A percentile compares a stretch with the other conserved stretches of the same genome.
Evolutionary conservation across 2,888 invertebrate genomes (phyloP).

Genomic region (Hololepta plana): DNA sequence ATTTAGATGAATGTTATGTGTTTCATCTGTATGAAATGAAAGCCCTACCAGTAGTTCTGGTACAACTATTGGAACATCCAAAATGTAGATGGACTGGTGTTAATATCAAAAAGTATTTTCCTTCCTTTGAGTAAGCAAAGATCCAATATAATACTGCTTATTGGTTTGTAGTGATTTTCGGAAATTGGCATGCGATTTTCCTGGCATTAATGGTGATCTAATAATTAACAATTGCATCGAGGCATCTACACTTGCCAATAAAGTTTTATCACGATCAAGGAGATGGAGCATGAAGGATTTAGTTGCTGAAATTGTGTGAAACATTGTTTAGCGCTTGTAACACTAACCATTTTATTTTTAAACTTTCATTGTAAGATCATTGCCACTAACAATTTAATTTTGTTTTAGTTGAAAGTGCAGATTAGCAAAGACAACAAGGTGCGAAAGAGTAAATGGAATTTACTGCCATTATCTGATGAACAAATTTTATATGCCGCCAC

Average conservation of each 20-base stretch:
- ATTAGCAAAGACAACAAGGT: slow-evolving; percentile 37
- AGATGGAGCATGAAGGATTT: slow-evolving; percentile 43
- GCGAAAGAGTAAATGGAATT: slow-evolving; percentile 40
- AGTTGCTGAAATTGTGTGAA: slow-evolving; percentile 32
- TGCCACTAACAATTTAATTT: background rate
- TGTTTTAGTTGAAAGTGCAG: slow-evolving; percentile 28
- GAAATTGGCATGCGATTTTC: slow-evolving; percentile 41
- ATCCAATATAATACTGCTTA: slow-evolving; percentile 4
- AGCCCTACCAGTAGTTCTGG: slow-evolving; percentile 36
- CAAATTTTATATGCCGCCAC: slow-evolving; percentile 43
- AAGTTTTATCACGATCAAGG: slow-evolving; percentile 28
- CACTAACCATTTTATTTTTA: background rate
- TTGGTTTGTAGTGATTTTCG: slow-evolving; percentile 34
- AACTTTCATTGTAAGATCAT: slow-evolving; percentile 1
- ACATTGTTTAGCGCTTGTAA: slow-evolving; percentile 3
- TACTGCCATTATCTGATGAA: slow-evolving; percentile 32
- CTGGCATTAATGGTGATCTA: slow-evolving; percentile 31
- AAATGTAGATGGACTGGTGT: slow-evolving; percentile 41
- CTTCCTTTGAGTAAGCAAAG: slow-evolving; percentile 2
- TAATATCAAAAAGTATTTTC: slow-evolving; percentile 40
- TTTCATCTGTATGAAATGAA: slow-evolving; percentile 36
- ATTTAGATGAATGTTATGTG: slow-evolving; percentile 36
- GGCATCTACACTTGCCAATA: slow-evolving; percentile 36
- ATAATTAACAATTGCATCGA: slow-evolving; percentile 41
- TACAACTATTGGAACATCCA: slow-evolving; percentile 33